Evolutionary conservation across 2,888 invertebrate species (phyloP).

Genomic region (Clistopyga incitator): DNA sequence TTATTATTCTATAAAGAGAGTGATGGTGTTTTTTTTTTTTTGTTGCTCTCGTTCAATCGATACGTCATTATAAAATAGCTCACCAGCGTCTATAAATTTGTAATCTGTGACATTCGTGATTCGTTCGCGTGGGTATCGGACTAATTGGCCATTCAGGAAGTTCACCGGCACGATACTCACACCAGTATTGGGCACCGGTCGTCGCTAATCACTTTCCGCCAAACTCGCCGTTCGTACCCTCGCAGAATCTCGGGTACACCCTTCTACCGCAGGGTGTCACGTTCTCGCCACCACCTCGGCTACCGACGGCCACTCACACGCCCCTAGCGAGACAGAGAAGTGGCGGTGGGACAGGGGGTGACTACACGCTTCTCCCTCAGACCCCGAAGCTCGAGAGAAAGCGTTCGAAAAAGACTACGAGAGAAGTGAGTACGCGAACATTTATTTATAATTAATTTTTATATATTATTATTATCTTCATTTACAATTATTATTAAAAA

Average conservation of each 20-base stretch:
- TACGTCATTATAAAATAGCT: not conserved
- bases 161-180: constrained; percentile 85
- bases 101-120: constrained; percentile 51
- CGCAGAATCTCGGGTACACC: constrained; percentile 78
- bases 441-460: not conserved
- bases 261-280: constrained; percentile 79
- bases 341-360: constrained; percentile 78
- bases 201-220: constrained; percentile 90
- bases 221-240: constrained; percentile 87
- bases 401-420: constrained; percentile 79
- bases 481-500: too few species aligned
- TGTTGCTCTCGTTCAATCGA: not conserved
- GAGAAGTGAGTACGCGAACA: constrained; percentile 76
- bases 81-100: constrained; percentile 23
- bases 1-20: not conserved
- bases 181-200: constrained; percentile 88
- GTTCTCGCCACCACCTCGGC: constrained; percentile 80
- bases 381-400: constrained; percentile 82
- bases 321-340: constrained; percentile 79
- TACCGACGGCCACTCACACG: constrained; percentile 75
- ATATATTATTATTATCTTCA: too few species aligned
- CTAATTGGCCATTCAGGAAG: constrained; percentile 81
- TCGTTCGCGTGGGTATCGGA: constrained; percentile 57
- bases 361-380: constrained; percentile 81
- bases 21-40: not conserved